Base-by-base conservation (phyloP, 2,113 vertebrate genomes). In the Eclectus roratus region DNA sequence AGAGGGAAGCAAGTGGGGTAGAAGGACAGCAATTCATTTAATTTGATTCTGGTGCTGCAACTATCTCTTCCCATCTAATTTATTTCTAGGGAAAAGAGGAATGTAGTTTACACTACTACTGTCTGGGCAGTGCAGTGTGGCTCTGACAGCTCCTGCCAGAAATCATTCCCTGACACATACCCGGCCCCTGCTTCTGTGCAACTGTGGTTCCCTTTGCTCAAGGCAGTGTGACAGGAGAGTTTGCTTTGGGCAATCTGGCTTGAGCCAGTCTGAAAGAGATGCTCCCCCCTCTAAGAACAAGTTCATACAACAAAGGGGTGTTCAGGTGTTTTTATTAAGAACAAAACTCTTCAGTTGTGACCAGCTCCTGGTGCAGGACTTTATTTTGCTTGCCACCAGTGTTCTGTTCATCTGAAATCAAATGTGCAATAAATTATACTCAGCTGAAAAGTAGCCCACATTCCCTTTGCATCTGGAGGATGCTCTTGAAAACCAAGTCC, bases 391-490 rank as follows among this genome's bases (percentile, higher is more conserved):
- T 77, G 25, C 1, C 4, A 85, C 53, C 55, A 73, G 15, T 28
- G 12, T 82, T 94, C 64, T 85, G 77, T 64, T 11, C 1, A 79
- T 91, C 56, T 80, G 74, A 89, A 84, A 80, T 80, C 41, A 65
- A 83, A 43, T 21, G 64, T 94, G 94, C 96, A 92, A 68, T 94
- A 91, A 86, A 87, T 72, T 21, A 60, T 60, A 25, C 71, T 85
- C 76, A 53, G 55, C 31, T 47, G 65, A 88, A 66, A 81, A 31
- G 20, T 8, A 77, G 78, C 80, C 41, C 28, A 10, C 11, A 19
- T 43, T 70, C 87, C 80, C 89, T 86, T 69, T 55, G 31, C 83
- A 64, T 50, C 72, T 43, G 18, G 65, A 77, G 76, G 58, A 55
- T 35, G 7, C 43, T 80, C 60, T 33, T 50, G 43, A 49, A 78